A percentile compares a stretch with the other conserved stretches of the same genome.
These are phyloP conservation scores for Macheiramphus alcinus DNA, from an alignment of 2,113 vertebrate genomes.

Conservation along the genomic window DNA sequence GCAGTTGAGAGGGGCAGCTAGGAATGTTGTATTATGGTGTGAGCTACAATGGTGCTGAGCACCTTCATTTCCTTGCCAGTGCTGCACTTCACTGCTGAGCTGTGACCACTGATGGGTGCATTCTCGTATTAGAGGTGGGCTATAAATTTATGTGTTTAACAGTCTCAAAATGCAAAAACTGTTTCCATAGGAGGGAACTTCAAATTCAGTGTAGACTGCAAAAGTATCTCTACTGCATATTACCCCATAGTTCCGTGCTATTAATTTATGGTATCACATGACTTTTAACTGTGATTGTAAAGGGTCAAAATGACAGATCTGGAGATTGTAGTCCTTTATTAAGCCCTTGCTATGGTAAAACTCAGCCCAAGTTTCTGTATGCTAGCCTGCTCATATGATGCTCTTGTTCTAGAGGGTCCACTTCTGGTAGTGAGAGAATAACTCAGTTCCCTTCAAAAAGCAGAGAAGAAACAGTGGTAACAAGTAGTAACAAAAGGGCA, in stretches of 20 bases:
- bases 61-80: neutral
- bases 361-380: neutral
- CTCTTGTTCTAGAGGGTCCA: neutral
- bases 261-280: neutral
- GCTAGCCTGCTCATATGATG: neutral
- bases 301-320: neutral
- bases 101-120: neutral
- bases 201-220: neutral
- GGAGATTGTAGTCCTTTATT: neutral
- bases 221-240: neutral
- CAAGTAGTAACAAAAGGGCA: neutral
- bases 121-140: neutral
- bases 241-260: neutral
- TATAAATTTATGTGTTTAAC: neutral
- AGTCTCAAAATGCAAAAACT: neutral
- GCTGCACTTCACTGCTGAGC: neutral
- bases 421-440: neutral
- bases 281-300: neutral
- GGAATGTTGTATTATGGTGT: neutral
- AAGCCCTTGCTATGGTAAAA: neutral
- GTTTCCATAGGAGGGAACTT: neutral
- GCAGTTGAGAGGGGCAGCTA: neutral
- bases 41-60: neutral
- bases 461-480: neutral
- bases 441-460: neutral